Percentiles rank a stretch among this genome's conserved stretches.
Conservation (phyloP, 1,140 invertebrate genomes). For the Geopemphigus sp. region DNA sequence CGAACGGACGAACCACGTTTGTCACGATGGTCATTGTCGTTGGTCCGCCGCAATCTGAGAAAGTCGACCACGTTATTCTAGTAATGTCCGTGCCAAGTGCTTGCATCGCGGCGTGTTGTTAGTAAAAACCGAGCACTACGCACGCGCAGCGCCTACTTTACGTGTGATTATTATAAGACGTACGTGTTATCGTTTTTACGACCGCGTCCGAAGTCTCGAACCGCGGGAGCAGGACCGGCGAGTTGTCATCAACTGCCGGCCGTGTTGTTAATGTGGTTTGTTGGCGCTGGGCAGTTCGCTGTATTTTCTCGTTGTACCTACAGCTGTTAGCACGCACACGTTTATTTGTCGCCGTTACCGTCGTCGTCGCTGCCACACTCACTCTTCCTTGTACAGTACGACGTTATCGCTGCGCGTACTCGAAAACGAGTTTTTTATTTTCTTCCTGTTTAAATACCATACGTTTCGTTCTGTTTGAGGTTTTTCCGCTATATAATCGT, state of each 20-base stretch:
- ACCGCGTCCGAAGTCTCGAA: neutral
- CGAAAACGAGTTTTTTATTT: neutral
- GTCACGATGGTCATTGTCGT: neutral
- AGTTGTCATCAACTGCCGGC: neutral
- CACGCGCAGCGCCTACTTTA: neutral
- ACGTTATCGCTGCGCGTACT: neutral
- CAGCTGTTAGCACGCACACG: neutral
- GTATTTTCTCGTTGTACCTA: no score
- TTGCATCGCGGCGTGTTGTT: neutral
- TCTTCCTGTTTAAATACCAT: no score
- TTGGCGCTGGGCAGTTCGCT: no score
- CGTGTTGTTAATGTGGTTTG: no score
- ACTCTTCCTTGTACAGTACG: neutral
- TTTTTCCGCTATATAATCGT: no score
- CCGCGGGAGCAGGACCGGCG: neutral
- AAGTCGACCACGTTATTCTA: neutral
- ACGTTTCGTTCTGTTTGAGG: neutral
- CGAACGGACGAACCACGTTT: constrained; percentile 1
- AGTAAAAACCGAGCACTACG: neutral
- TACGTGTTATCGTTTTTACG: no score
- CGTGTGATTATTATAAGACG: no score
- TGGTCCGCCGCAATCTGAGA: neutral
- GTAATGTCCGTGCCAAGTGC: no score
- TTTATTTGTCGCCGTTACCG: neutral
- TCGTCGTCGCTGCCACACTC: neutral